These are phyloP conservation scores for Omphaloscelis lunosa DNA, from an alignment of 2,888 invertebrate genomes.

Conservation along the genomic window DNA sequence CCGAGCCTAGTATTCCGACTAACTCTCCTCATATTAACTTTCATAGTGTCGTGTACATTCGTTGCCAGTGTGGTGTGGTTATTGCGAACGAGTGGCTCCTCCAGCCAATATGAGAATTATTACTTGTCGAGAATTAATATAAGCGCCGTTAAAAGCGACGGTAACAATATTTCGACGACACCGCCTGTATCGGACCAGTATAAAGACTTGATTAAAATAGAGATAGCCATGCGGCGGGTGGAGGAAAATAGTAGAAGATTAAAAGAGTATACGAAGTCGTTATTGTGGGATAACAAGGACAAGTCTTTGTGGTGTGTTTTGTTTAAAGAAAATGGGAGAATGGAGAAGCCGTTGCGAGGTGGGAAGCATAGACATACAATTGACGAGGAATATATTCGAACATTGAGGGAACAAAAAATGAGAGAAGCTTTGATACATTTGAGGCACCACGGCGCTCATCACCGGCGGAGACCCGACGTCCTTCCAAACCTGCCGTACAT, in stretches of 20 bases:
- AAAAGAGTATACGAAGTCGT: conserved; percentile 88
- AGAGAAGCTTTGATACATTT: conserved; percentile 86
- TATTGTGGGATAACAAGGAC: conserved; percentile 89
- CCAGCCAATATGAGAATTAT: conserved; percentile 89
- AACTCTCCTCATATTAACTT: conserved; percentile 87
- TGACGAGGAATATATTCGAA: conserved; percentile 84
- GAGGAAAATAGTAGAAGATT: conserved; percentile 88
- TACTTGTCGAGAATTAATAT: conserved; percentile 91
- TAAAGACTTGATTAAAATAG: conserved; percentile 89
- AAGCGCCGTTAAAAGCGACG: conserved; percentile 81
- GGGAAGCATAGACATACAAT: conserved; percentile 77
- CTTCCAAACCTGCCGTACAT: conserved; percentile 84
- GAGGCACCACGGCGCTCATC: conserved; percentile 86
- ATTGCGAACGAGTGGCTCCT: conserved; percentile 82
- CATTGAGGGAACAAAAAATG: conserved; percentile 86
- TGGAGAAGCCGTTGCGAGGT: conserved; percentile 75
- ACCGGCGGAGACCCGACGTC: conserved; percentile 82
- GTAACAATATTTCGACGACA: conserved; percentile 79
- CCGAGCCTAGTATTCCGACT: conserved; percentile 85
- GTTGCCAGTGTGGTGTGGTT: conserved; percentile 88
- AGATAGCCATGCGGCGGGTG: conserved; percentile 89
- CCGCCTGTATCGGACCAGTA: conserved; percentile 85
- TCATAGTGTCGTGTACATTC: conserved; percentile 87
- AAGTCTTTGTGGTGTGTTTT: conserved; percentile 89
- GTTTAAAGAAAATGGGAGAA: conserved; percentile 86